These are phyloP conservation scores for Agrotis ipsilon DNA, from an alignment of 2,888 invertebrate genomes.

Conservation along the genomic window DNA sequence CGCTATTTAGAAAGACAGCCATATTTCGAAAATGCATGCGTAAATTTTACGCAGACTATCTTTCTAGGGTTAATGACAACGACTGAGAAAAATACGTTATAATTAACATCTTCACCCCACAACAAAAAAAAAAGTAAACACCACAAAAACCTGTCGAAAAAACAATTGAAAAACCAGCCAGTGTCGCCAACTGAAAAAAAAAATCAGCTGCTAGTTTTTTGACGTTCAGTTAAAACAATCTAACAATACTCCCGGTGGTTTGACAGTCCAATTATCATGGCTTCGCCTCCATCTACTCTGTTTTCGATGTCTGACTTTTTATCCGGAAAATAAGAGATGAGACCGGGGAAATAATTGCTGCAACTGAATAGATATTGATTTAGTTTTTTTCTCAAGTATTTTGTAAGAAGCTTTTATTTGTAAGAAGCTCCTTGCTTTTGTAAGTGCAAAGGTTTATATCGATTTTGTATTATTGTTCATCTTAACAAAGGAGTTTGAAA, in stretches of 20 bases:
- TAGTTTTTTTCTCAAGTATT: conserved; percentile 43
- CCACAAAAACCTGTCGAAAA: neutral
- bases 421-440: conserved; percentile 2
- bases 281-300: conserved; percentile 65
- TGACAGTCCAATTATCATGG: conserved; percentile 80
- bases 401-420: conserved; percentile 25
- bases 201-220: conserved; percentile 36
- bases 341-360: conserved; percentile 71
- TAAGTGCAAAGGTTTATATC: conserved; percentile 2
- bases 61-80: too few relatives aligned
- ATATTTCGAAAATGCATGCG: too few relatives aligned
- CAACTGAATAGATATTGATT: conserved; percentile 70
- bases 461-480: neutral
- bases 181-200: conserved; percentile 6
- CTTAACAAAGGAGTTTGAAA: neutral
- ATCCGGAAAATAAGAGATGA: conserved; percentile 67
- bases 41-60: too few relatives aligned
- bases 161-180: conserved; percentile 28
- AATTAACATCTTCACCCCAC: neutral
- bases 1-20: too few relatives aligned
- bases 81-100: neutral
- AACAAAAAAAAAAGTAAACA: neutral
- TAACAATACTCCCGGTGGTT: conserved; percentile 60
- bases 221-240: conserved; percentile 61
- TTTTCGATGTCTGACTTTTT: conserved; percentile 71